These are phyloP conservation scores for Hippopotamus amphibius DNA, from an alignment of 2,113 vertebrate species.

Conservation along the genomic window DNA sequence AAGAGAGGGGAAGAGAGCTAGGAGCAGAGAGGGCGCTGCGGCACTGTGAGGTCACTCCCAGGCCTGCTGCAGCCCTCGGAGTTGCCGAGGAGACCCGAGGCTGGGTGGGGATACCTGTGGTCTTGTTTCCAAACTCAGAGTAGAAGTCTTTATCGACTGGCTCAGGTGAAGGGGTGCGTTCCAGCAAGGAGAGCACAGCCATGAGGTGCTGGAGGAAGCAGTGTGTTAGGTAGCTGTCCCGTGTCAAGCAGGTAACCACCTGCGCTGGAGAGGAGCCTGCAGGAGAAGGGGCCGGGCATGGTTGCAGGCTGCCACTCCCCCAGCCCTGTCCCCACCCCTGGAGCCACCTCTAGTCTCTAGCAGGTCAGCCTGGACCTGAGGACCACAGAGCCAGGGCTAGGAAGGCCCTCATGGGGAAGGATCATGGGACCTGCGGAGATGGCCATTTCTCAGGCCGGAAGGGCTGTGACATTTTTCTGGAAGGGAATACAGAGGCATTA, in stretches of 20 bases:
- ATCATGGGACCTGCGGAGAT: background rate
- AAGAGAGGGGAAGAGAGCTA: background rate
- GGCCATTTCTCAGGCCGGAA: constrained; percentile 61
- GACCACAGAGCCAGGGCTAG: background rate
- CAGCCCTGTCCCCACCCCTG: background rate
- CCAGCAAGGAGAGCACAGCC: constrained; percentile 93
- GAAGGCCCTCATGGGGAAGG: background rate
- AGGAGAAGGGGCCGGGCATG: background rate
- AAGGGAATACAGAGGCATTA: constrained; percentile 59
- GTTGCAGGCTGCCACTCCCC: background rate
- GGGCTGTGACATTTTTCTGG: constrained; percentile 72
- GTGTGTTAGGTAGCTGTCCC: constrained; percentile 96
- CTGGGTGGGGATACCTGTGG: constrained; percentile 88
- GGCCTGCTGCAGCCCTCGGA: background rate
- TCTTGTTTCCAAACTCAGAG: constrained; percentile 95
- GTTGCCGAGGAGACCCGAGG: background rate
- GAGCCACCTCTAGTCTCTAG: background rate
- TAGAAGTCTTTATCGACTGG: constrained; percentile 97
- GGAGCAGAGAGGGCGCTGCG: background rate
- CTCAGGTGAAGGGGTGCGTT: constrained; percentile 94
- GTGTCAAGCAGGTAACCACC: constrained; percentile 94
- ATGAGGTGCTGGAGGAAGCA: constrained; percentile 97
- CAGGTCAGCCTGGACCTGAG: background rate
- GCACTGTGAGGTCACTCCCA: background rate
- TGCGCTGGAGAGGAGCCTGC: constrained; percentile 91